Evolutionary conservation across 2,113 vertebrate genomes (phyloP).

Genomic region (Neodontobutis hainanensis): DNA sequence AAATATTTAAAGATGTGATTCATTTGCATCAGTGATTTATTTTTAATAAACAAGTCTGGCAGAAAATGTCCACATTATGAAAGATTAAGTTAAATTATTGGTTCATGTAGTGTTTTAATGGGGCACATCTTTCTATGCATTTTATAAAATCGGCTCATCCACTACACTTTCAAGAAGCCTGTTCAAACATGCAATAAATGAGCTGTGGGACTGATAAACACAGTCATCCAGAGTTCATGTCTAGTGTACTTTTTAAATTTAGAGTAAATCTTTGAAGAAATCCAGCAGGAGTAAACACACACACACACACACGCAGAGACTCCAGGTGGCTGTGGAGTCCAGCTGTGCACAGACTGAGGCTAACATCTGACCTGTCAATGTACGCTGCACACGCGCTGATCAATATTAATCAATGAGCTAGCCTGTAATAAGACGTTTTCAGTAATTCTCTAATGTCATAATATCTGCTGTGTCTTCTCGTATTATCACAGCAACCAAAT

Average conservation of each 20-base stretch:
- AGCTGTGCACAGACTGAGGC: constrained; percentile 8
- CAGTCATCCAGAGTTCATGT: background rate
- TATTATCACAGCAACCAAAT: constrained; percentile 7
- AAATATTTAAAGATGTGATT: no score
- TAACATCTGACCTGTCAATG: constrained; percentile 22
- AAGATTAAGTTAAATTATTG: background rate
- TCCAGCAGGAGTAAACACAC: background rate
- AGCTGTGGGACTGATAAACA: constrained; percentile 1
- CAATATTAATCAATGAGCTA: constrained; percentile 20
- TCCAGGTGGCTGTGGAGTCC: background rate
- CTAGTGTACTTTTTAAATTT: background rate
- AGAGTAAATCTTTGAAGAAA: background rate
- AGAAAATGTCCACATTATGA: background rate
- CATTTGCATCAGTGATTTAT: background rate
- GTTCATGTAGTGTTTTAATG: background rate
- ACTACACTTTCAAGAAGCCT: constrained; percentile 3
- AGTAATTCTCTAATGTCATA: constrained; percentile 33
- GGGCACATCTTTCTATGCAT: background rate
- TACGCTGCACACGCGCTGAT: constrained; percentile 20
- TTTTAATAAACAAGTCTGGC: background rate
- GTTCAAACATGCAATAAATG: constrained; percentile 5
- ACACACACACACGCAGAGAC: background rate
- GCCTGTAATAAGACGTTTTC: constrained; percentile 10
- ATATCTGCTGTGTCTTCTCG: constrained; percentile 14
- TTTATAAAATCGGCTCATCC: background rate